Conservation (phyloP, 2,888 invertebrate genomes). For the Eupithecia dodoneata region DNA sequence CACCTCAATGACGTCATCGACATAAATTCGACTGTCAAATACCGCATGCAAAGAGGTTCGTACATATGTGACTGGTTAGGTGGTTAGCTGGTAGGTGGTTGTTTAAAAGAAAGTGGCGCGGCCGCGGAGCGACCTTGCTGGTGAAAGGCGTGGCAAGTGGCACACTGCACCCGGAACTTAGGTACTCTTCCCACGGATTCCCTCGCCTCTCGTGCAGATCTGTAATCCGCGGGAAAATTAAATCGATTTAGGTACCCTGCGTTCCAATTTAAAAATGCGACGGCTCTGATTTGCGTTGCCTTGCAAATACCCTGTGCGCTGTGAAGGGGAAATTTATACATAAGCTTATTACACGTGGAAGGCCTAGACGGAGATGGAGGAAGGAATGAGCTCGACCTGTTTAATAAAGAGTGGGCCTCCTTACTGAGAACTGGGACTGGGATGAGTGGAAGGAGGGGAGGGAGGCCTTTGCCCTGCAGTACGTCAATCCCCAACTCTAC, state of each 20-base stretch:
- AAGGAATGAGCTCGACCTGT: no score
- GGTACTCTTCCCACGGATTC: conserved; percentile 75
- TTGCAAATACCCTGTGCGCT: no score
- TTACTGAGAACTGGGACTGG: no score
- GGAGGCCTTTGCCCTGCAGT: no score
- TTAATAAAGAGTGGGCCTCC: no score
- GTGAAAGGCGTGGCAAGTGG: conserved; percentile 82
- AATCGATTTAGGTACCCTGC: not conserved
- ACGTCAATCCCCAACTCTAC: no score
- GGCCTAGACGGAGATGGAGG: no score
- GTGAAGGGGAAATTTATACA: no score
- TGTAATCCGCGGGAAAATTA: conserved; percentile 6
- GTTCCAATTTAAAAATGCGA: not conserved
- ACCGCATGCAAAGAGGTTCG: conserved; percentile 52
- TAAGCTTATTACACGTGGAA: no score
- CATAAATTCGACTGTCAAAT: conserved; percentile 78
- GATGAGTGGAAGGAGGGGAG: no score
- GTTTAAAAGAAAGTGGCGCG: conserved; percentile 83
- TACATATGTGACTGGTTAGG: conserved; percentile 4
- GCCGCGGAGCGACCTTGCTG: conserved; percentile 80
- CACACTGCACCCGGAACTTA: conserved; percentile 76
- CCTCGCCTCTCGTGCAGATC: conserved; percentile 58
- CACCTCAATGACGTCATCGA: conserved; percentile 76
- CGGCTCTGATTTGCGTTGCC: not conserved
- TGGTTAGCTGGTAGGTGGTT: conserved; percentile 57